Conservation (phyloP, 2,888 invertebrate genomes). For the Bhutanitis thaidina region DNA sequence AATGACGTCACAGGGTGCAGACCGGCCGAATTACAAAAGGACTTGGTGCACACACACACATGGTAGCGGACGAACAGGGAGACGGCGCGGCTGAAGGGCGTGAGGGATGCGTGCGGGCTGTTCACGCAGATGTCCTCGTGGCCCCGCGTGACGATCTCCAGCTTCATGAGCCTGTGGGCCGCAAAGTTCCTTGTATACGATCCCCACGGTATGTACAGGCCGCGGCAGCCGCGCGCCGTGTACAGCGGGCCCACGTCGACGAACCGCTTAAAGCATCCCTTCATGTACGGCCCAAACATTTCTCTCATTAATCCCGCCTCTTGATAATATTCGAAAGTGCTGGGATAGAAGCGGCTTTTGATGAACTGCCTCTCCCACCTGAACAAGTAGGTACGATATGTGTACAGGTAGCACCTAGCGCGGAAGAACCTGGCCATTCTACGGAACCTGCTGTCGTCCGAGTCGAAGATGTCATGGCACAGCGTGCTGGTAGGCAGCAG, state of each 20-base stretch:
- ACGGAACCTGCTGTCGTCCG: constrained; percentile 8
- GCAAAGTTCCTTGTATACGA: constrained; percentile 16
- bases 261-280: constrained; percentile 30
- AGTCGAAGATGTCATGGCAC: constrained; percentile 27
- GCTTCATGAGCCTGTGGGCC: constrained; percentile 21
- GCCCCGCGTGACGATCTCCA: constrained; percentile 23
- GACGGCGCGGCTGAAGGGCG: constrained; percentile 29
- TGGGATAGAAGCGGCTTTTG: too few relatives aligned
- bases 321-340: neutral
- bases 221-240: constrained; percentile 26
- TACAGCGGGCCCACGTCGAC: constrained; percentile 28
- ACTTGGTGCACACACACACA: constrained; percentile 31
- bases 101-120: constrained; percentile 31
- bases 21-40: constrained; percentile 27
- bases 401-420: neutral
- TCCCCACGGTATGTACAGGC: neutral
- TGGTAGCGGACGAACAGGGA: constrained; percentile 33
- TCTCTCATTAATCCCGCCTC: neutral
- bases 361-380: too few relatives aligned
- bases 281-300: constrained; percentile 19
- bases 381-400: too few relatives aligned
- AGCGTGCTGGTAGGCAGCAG: constrained; percentile 18
- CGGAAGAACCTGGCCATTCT: constrained; percentile 18
- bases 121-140: constrained; percentile 25
- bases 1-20: neutral